Conservation (phyloP, 2,888 invertebrate species). For the Bugula neritina region DNA sequence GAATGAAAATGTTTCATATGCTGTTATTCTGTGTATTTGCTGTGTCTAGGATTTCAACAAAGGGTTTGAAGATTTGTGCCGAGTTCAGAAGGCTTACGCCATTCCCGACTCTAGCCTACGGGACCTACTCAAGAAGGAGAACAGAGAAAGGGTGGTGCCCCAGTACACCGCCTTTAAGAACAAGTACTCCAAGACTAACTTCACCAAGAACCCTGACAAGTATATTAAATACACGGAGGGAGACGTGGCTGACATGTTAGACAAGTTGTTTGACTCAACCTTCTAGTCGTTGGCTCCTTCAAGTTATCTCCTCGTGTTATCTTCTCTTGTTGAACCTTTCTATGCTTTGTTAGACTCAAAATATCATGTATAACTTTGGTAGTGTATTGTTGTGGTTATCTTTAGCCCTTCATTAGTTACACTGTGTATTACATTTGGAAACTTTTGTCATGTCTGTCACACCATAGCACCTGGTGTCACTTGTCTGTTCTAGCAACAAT, state of each 20-base stretch:
- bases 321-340: too few species aligned
- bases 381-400: too few species aligned
- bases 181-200: slow-evolving; percentile 63
- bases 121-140: slow-evolving; percentile 79
- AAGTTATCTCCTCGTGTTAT: too few species aligned
- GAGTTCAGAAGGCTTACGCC: slow-evolving; percentile 80
- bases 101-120: slow-evolving; percentile 86
- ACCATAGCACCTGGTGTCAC: too few species aligned
- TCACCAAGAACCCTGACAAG: slow-evolving; percentile 87
- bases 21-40: too few species aligned
- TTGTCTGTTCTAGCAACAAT: too few species aligned
- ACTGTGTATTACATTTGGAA: too few species aligned
- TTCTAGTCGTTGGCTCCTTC: slow-evolving; percentile 56
- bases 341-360: too few species aligned
- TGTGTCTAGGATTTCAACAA: slow-evolving; percentile 90
- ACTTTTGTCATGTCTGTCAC: too few species aligned
- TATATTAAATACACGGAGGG: slow-evolving; percentile 84
- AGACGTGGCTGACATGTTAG: slow-evolving; percentile 74
- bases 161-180: slow-evolving; percentile 61
- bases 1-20: too few species aligned
- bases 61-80: slow-evolving; percentile 83
- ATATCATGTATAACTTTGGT: too few species aligned
- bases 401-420: too few species aligned
- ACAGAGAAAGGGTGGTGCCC: slow-evolving; percentile 80
- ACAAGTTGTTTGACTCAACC: slow-evolving; percentile 86